Evolutionary conservation across 2,888 invertebrate species (phyloP), one percentile per base, ranked within the genome.

Genomic region (Cheilosia vernalis): DNA sequence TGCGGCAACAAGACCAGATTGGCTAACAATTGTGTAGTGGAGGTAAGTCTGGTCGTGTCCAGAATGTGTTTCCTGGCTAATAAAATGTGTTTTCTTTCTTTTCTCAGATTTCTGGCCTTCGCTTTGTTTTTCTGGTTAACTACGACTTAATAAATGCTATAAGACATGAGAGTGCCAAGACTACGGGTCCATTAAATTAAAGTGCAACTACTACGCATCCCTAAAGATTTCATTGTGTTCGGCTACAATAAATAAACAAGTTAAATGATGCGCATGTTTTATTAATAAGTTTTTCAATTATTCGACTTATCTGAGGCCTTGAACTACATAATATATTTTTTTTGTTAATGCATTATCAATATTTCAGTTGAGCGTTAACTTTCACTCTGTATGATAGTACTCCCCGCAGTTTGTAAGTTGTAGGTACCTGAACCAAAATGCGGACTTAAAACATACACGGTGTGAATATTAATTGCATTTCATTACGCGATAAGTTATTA

Each of bases 51-150:
- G 2, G 1, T 24, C 42, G 24, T 30, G 17, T 47, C 15, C 40
- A 17, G 7, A 9, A 17, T 15, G 2, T 30, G n/a, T 60, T 70
- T 53, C 60, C 66, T 66, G 27, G 13, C 37, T 63, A 24, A 15
- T 21, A 51, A 30, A 30, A 9, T 30, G 30, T 30, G 27, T 27
- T 24, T 24, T 49, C n/a, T 60, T 80, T 70, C 63, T 56, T 27
- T 37, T 85, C 87, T 13, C 53, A 89, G 96, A 96, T 98, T 89
- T 96, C 97, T 24, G 97, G 97, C 69, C 93, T 98, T 53, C 95
- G 97, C 86, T 98, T 98, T 93, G 97, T 98, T 88, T 98, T 98
- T 91, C 94, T 98, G 87, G 96, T 98, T 80, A 98, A 98, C 92
- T 97, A 97, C 91, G 98, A 98, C 89, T 93, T 98, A 63, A 97